These are phyloP conservation scores for Hemichromis elongatus DNA, from an alignment of 2,113 vertebrate species.

Conservation along the genomic window DNA sequence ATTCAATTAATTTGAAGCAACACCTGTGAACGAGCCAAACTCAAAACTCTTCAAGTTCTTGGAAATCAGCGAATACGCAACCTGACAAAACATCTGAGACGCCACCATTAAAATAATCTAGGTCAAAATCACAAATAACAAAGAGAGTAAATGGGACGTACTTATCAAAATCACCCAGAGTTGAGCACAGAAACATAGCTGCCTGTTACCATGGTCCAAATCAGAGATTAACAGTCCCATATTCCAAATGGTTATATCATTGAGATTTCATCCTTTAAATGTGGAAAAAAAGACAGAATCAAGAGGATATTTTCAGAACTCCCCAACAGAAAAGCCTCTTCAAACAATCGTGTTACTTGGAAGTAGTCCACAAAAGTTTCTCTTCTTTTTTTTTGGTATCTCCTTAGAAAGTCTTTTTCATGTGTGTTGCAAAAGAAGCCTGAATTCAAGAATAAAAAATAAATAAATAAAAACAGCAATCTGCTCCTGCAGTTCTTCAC, in stretches of 20 bases:
- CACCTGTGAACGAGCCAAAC: background rate
- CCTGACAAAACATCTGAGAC: background rate
- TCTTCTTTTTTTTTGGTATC: background rate
- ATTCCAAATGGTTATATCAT: constrained; percentile 67
- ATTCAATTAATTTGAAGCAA: background rate
- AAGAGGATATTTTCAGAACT: background rate
- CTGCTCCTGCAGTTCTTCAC: background rate
- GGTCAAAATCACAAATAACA: background rate
- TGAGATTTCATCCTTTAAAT: constrained; percentile 52
- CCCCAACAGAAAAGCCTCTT: constrained; percentile 1
- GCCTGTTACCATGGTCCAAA: constrained; percentile 58
- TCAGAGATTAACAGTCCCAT: constrained; percentile 73
- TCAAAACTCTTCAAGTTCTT: background rate
- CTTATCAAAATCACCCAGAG: constrained; percentile 71
- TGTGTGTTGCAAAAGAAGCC: background rate
- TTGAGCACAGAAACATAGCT: constrained; percentile 49
- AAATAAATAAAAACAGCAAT: background rate
- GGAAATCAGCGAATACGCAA: background rate
- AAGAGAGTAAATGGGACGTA: constrained; percentile 59
- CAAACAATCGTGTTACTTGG: background rate
- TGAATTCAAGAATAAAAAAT: background rate
- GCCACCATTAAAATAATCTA: background rate
- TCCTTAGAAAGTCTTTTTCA: background rate
- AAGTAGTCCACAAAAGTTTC: constrained; percentile 8
- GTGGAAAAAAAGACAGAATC: background rate